Base-by-base conservation (phyloP, 2,797 vertebrate species). In the Tinamus major region DNA sequence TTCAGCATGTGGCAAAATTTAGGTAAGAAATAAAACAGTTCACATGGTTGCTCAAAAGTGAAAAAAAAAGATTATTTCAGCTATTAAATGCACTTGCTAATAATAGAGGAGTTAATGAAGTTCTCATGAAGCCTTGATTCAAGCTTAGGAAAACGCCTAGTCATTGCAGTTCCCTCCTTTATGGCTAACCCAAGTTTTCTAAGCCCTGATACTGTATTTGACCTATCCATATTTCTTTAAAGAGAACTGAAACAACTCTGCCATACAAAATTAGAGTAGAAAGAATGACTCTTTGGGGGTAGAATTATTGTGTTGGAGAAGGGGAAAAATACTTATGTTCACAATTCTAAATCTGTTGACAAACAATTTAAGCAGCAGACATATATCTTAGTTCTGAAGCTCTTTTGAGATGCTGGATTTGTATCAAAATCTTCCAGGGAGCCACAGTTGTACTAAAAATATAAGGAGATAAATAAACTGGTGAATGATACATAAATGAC, bases 1-100 rank as follows among this genome's bases (percentile, higher is more conserved):
- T 99, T 99, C 98, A 99, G 99, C 97, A 99, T 99, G 99, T 99
- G 99, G 99, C 99, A 99, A 97, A 99, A 99, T 97, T 98, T 99
- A 97, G 99, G 99, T 99, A 97, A 98, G 98, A 93, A 53, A 61
- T 42, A 72, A 79, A 86, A 72, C 69, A 89, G 51, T 13, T 37
- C 19, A 44, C 19, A 16, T 75, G 17, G 55, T 56, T 81, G 35
- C 13, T 84, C 14, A 49, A 29, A 72, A 95, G 79, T 61, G 13
- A 49, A 72, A 81, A 68, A 10, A 42, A 77, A 48, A 58, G 78
- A 35, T 31, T 76, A 76, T 12, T 91, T 92, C 10, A 6, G 20
- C 19, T 92, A 10, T 76, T 88, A 67, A 63, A 53, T 83, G 33
- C 27, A n/a, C 7, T 92, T 92, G 21, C 9, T 35, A 67, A 10